These are phyloP conservation scores for Subacronicta megacephala DNA, from an alignment of 2,888 invertebrate species.

Conservation along the genomic window DNA sequence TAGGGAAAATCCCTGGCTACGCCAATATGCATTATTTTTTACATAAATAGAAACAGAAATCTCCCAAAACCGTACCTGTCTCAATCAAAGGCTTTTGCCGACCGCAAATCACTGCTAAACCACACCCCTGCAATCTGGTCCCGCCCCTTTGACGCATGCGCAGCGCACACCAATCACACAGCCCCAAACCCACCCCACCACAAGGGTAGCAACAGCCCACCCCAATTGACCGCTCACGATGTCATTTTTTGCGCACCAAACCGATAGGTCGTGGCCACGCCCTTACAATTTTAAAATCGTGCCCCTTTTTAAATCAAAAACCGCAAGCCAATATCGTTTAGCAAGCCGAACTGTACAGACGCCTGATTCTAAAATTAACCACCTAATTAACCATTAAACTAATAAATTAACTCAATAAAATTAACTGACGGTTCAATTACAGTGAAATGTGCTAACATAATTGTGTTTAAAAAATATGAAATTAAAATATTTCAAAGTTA, in stretches of 20 bases:
- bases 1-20: too few relatives aligned
- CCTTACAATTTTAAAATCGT: constrained; percentile 78
- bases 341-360: constrained; percentile 67
- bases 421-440: constrained; percentile 43
- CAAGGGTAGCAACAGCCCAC: constrained; percentile 70
- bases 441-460: constrained; percentile 45
- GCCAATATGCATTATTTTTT: neutral
- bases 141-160: constrained; percentile 83
- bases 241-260: constrained; percentile 85
- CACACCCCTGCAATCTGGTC: constrained; percentile 83
- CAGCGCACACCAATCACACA: constrained; percentile 71
- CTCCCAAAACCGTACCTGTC: constrained; percentile 68
- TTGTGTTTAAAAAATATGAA: constrained; percentile 44
- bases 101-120: constrained; percentile 88
- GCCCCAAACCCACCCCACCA: constrained; percentile 62
- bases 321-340: constrained; percentile 71
- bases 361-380: constrained; percentile 54
- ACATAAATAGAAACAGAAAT: neutral
- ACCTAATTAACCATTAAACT: constrained; percentile 50
- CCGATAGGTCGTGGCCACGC: constrained; percentile 83
- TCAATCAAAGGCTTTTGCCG: constrained; percentile 83
- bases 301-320: constrained; percentile 77
- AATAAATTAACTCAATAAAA: constrained; percentile 62
- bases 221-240: constrained; percentile 84
- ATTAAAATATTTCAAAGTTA: constrained; percentile 49